Conservation (phyloP, 2,113 vertebrate species). For the Heloderma charlesbogerti region DNA sequence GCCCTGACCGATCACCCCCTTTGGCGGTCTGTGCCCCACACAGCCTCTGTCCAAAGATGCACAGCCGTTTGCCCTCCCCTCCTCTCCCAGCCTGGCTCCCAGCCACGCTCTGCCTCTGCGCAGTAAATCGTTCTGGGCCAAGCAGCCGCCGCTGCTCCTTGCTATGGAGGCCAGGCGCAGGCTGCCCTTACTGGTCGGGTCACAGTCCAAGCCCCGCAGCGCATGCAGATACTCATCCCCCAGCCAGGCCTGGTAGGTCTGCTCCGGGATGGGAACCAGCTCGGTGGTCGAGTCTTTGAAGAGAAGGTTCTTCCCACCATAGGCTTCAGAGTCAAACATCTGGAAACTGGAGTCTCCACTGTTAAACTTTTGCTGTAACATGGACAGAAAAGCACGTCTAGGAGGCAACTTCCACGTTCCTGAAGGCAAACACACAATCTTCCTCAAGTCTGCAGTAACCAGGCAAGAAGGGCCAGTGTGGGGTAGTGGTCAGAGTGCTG, state of each 20-base stretch:
- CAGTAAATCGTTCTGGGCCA: background rate
- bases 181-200: slow-evolving; percentile 76
- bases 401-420: background rate
- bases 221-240: slow-evolving; percentile 82
- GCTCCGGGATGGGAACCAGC: slow-evolving; percentile 74
- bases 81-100: background rate
- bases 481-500: background rate
- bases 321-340: slow-evolving; percentile 86
- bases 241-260: slow-evolving; percentile 88
- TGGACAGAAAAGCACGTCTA: slow-evolving; percentile 30
- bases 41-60: background rate
- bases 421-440: background rate
- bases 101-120: background rate
- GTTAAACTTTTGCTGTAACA: slow-evolving; percentile 75
- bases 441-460: background rate
- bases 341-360: slow-evolving; percentile 78
- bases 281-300: slow-evolving; percentile 85
- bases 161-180: background rate
- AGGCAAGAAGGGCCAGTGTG: background rate
- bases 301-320: slow-evolving; percentile 79
- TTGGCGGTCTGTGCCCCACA: background rate
- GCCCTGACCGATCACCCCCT: background rate
- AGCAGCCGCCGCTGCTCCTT: background rate
- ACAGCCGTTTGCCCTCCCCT: background rate
- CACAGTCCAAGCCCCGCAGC: slow-evolving; percentile 86